These are phyloP conservation scores for Fratercula arctica DNA, from an alignment of 2,797 vertebrate genomes.

Conservation along the genomic window DNA sequence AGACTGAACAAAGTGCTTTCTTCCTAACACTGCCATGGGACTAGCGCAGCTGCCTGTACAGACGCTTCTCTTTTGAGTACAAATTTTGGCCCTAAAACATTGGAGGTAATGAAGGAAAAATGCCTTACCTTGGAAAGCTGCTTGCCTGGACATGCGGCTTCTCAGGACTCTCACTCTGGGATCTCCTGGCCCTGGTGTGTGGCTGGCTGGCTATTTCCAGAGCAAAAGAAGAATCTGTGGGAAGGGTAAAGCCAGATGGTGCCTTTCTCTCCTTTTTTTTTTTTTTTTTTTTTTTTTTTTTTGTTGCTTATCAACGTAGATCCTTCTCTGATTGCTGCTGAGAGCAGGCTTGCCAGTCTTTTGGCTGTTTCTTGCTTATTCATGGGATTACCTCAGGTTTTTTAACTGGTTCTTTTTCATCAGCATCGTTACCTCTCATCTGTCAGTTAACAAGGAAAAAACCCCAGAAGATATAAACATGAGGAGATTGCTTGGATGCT, in stretches of 20 bases:
- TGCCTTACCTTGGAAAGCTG: not conserved
- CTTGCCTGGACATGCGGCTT: not conserved
- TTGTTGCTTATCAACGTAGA: not conserved
- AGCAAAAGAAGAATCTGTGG: not conserved
- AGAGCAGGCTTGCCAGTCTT: not conserved
- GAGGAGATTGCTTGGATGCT: constrained; percentile 25
- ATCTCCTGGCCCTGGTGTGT: not conserved
- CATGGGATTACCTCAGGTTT: constrained; percentile 1
- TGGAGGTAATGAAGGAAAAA: not conserved
- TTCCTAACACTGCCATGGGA: not conserved
- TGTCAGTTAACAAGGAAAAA: not conserved
- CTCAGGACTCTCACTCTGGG: not conserved
- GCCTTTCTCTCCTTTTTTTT: not conserved
- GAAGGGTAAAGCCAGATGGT: not conserved
- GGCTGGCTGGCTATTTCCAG: not conserved
- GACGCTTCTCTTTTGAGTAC: not conserved
- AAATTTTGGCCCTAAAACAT: not conserved
- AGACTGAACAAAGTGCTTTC: not conserved
- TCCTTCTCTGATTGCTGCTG: not conserved
- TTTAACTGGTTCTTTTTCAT: not conserved
- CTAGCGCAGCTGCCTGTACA: not conserved
- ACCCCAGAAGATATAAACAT: constrained; percentile 13
- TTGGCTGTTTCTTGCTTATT: constrained; percentile 22
- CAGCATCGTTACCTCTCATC: constrained; percentile 33
- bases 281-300: not conserved